A percentile compares a stretch with the other conserved stretches of the same genome.
Evolutionary conservation across 2,113 vertebrate species (phyloP).

Genomic region (Hippoglossus stenolepis): DNA sequence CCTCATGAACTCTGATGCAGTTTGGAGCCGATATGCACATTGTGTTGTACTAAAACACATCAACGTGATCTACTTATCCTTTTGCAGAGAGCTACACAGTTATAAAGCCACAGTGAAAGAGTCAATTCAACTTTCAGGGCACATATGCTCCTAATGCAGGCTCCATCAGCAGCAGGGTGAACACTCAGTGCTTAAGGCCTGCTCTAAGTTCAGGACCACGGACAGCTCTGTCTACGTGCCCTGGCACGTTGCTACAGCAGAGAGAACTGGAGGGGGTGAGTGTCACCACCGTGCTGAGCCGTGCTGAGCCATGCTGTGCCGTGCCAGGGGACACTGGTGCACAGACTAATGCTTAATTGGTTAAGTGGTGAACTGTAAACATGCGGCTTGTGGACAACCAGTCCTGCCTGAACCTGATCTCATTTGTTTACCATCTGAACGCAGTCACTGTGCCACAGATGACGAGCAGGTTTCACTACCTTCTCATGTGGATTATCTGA

Average conservation of each 20-base stretch:
- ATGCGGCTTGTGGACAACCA: conserved; percentile 32
- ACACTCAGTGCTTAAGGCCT: conserved; percentile 10
- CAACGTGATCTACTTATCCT: too few species aligned
- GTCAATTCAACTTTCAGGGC: neutral
- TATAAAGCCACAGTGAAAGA: neutral
- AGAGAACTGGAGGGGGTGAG: conserved; percentile 25
- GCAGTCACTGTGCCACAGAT: neutral
- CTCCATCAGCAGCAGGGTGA: neutral
- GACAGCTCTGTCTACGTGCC: conserved; percentile 68
- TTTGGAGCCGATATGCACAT: too few species aligned
- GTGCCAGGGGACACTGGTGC: conserved; percentile 54
- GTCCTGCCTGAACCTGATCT: conserved; percentile 33
- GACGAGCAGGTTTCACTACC: neutral
- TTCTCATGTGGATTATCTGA: too few species aligned
- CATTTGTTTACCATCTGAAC: conserved; percentile 34
- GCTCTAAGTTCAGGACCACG: conserved; percentile 75
- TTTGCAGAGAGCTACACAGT: too few species aligned
- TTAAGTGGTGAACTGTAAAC: conserved; percentile 65
- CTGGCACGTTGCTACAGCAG: conserved; percentile 35
- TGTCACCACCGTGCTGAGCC: conserved; percentile 39
- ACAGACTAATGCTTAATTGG: conserved; percentile 50
- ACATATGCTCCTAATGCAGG: too few species aligned
- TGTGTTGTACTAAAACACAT: too few species aligned
- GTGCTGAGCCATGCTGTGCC: conserved; percentile 35
- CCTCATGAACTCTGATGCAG: too few species aligned